Conservation (phyloP, 2,888 invertebrate genomes). For the Drosophila histrio region DNA sequence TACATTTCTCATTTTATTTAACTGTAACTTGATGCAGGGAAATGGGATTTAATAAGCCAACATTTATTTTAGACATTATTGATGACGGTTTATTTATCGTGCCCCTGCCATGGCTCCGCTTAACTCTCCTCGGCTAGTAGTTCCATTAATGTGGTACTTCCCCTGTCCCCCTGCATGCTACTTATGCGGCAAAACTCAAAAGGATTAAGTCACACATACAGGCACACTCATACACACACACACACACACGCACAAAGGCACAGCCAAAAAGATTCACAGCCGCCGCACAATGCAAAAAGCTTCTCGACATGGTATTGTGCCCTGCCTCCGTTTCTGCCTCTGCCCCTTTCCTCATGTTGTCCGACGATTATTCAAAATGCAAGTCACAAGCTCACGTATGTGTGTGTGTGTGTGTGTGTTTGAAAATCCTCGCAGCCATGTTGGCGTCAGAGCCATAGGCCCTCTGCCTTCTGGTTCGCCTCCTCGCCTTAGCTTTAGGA, state of each 20-base stretch:
- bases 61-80: slow-evolving; percentile 79
- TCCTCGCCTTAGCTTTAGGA: slow-evolving; percentile 53
- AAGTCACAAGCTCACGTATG: slow-evolving; percentile 57
- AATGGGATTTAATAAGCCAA: slow-evolving; percentile 80
- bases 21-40: slow-evolving; percentile 67
- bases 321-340: background rate
- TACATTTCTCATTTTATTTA: slow-evolving; percentile 72
- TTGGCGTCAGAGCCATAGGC: slow-evolving; percentile 62
- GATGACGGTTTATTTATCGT: slow-evolving; percentile 73
- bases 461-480: slow-evolving; percentile 2
- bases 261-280: slow-evolving; percentile 71
- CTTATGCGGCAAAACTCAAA: slow-evolving; percentile 81
- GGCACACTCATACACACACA: slow-evolving; percentile 29
- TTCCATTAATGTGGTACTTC: slow-evolving; percentile 58
- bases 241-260: slow-evolving; percentile 47
- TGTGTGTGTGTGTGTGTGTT: slow-evolving; percentile 38
- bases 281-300: slow-evolving; percentile 75
- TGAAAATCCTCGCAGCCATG: slow-evolving; percentile 74
- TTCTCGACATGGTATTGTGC: slow-evolving; percentile 46
- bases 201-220: slow-evolving; percentile 72
- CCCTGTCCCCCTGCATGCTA: slow-evolving; percentile 12
- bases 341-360: slow-evolving; percentile 40
- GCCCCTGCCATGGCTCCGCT: background rate
- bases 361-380: slow-evolving; percentile 80
- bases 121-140: slow-evolving; percentile 16